These are phyloP conservation scores for Heterotilapia buettikoferi DNA, from an alignment of 2,113 vertebrate genomes.

Conservation along the genomic window DNA sequence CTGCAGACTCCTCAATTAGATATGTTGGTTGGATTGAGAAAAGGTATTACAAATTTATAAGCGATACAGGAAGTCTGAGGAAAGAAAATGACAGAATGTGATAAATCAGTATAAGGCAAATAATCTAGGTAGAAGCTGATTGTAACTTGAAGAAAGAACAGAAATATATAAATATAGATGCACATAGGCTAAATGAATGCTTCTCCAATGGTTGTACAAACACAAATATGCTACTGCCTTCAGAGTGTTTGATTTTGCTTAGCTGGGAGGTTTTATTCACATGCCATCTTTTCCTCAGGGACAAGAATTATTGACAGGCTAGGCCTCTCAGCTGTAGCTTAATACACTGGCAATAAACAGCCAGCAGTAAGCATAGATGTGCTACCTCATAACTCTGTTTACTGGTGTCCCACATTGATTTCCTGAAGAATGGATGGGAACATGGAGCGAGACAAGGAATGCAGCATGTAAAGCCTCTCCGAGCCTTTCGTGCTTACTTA, in stretches of 20 bases:
- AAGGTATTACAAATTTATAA: neutral
- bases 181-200: neutral
- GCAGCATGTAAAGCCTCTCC: neutral
- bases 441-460: neutral
- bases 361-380: slow-evolving; percentile 22
- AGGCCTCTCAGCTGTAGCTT: slow-evolving; percentile 15
- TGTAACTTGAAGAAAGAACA: neutral
- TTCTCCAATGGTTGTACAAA: neutral
- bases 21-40: neutral
- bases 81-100: neutral
- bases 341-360: slow-evolving; percentile 31
- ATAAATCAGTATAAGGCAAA: neutral
- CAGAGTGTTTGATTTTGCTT: neutral
- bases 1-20: neutral
- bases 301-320: slow-evolving; percentile 15
- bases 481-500: neutral
- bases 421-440: slow-evolving; percentile 8
- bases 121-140: neutral
- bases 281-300: slow-evolving; percentile 2
- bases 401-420: slow-evolving; percentile 42
- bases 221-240: neutral
- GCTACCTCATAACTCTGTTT: slow-evolving; percentile 44
- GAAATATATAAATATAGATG: neutral
- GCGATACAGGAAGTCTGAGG: neutral
- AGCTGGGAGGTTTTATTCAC: neutral